These are phyloP conservation scores for Drosophila fuyamai DNA, from an alignment of 1,140 invertebrate species.

Conservation along the genomic window DNA sequence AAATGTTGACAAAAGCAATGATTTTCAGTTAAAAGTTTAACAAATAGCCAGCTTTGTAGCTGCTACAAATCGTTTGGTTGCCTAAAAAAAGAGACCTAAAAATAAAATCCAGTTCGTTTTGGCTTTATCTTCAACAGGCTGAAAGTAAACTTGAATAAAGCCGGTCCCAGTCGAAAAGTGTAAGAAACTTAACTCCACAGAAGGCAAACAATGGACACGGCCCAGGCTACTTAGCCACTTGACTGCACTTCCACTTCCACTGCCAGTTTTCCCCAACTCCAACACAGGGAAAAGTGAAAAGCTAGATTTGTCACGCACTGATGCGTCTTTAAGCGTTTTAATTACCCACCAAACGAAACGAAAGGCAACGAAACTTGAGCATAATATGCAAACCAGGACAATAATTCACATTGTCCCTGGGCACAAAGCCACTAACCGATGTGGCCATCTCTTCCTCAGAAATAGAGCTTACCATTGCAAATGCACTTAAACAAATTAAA, in stretches of 20 bases:
- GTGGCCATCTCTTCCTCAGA: slow-evolving; percentile 10
- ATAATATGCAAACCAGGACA: slow-evolving; percentile 81
- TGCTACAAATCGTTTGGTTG: slow-evolving; percentile 3
- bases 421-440: slow-evolving; percentile 59
- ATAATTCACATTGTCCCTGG: slow-evolving; percentile 79
- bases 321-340: slow-evolving; percentile 84
- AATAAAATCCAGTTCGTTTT: slow-evolving; percentile 1
- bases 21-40: slow-evolving; percentile 17
- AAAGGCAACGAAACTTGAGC: slow-evolving; percentile 61
- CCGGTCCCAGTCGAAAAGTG: slow-evolving; percentile 1
- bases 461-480: slow-evolving; percentile 30
- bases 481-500: neutral
- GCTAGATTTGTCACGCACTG: slow-evolving; percentile 83
- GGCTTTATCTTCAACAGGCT: slow-evolving; percentile 4
- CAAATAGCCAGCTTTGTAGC: slow-evolving; percentile 2
- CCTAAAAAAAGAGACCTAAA: neutral
- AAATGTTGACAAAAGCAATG: slow-evolving; percentile 23
- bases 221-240: slow-evolving; percentile 50
- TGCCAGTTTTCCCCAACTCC: slow-evolving; percentile 9
- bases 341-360: slow-evolving; percentile 74
- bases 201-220: slow-evolving; percentile 64
- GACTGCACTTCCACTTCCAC: slow-evolving; percentile 49
- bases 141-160: slow-evolving; percentile 22
- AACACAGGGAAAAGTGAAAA: slow-evolving; percentile 75
- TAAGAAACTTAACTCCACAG: slow-evolving; percentile 24